Base-by-base conservation (phyloP, 2,797 vertebrate genomes). In the Crocidura indochinensis region DNA sequence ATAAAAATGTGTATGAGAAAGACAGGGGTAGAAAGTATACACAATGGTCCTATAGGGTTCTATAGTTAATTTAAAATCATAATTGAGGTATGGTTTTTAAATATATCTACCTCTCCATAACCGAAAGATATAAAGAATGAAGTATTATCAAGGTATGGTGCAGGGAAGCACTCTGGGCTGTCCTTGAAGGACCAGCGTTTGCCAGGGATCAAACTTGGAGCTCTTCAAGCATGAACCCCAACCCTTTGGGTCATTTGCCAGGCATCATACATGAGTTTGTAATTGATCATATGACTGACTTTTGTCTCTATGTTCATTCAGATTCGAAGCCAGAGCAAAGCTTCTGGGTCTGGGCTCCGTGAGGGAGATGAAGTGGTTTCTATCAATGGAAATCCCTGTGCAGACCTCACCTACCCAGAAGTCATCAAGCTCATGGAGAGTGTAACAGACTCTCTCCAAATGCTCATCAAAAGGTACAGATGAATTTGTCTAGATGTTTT, bases 301-400 rank as follows among this genome's bases (percentile, higher is more conserved):
- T 31, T 38, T 29, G 7, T 96, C 56, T 56, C 84, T 95, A 27
- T 65, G 24, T 93, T 94, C 96, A 46, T 90, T 79, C 81, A 99
- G 99, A 98, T 99, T 87, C 98, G 98, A 82, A 98, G 97, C 94
- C 98, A 98, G 81, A 98, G 99, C 75, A 98, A 97, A 93, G 99
- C 99, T 29, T 98, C 97, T 6, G 94, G 96, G 84, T 98, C 98
- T 31, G 99, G 99, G 60, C 97, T 99, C 75, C 98, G 97, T 91
- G 98, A 99, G 72, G 98, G 98, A 8, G 99, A 99, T 92, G 99
- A 99, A 95, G 98, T 99, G 82, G 98, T 99, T 86, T 99, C 99
- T 6, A 98, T 99, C 95, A 99, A 99, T 47, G 99, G 99, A 82
- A 98, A 98, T 83, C 97, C 98, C 0, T 99, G 99, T 83, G 98